Evolutionary conservation across 2,797 vertebrate genomes (phyloP).

Genomic region (Crypturellus tataupa): DNA sequence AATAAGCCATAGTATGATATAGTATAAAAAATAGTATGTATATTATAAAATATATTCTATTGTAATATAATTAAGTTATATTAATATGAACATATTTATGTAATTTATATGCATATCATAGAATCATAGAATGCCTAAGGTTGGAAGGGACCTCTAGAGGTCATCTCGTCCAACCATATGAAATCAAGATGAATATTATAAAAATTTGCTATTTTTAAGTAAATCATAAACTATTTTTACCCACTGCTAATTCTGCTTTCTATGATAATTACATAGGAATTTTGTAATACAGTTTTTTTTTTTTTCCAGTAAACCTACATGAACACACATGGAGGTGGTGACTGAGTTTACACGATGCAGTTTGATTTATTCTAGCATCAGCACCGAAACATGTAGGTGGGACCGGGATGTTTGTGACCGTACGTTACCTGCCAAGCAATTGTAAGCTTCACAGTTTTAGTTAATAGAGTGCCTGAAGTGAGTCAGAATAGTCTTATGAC

Average conservation of each 20-base stretch:
- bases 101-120: no score
- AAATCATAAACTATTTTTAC: not conserved
- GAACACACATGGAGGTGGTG: not conserved
- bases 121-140: no score
- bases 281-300: not conserved
- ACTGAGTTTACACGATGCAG: not conserved
- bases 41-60: not conserved
- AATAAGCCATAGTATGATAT: not conserved
- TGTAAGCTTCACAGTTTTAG: not conserved
- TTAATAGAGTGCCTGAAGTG: conserved; percentile 38
- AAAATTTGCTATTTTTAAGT: not conserved
- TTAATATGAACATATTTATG: not conserved
- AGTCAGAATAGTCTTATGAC: conserved; percentile 50
- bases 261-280: not conserved
- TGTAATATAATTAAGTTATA: rapidly evolving
- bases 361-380: not conserved
- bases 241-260: not conserved
- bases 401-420: not conserved
- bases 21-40: not conserved
- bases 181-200: not conserved
- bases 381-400: not conserved
- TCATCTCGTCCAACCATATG: no score
- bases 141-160: no score
- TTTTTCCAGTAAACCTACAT: not conserved
- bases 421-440: not conserved